Evolutionary conservation across 2,888 invertebrate genomes (phyloP).

Genomic region (Epicampocera succincta): DNA sequence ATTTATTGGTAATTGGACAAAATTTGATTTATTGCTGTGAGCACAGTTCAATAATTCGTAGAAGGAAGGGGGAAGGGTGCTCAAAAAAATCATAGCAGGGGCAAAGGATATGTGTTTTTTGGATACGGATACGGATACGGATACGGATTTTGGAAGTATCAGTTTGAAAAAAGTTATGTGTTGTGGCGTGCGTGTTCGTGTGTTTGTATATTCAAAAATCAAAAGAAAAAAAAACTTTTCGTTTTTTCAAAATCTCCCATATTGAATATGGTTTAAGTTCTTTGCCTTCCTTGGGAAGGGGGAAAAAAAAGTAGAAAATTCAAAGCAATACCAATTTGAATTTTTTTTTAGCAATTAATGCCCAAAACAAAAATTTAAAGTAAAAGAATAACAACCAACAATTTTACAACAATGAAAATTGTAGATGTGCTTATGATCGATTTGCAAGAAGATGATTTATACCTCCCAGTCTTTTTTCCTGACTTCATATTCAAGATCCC

Average conservation of each 20-base stretch:
- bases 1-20: no score
- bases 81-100: no score
- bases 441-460: conserved; percentile 82
- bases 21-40: no score
- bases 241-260: conserved; percentile 21
- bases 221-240: conserved; percentile 47
- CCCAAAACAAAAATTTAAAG: conserved; percentile 37
- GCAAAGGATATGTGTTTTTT: no score
- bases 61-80: no score
- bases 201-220: conserved; percentile 52
- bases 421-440: conserved; percentile 70
- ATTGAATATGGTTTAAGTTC: conserved; percentile 61
- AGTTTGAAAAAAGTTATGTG: no score
- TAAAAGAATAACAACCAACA: conserved; percentile 35
- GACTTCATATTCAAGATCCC: conserved; percentile 99
- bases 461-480: conserved; percentile 99
- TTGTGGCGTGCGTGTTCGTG: background rate
- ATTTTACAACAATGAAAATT: conserved; percentile 49
- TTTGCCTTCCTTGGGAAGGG: conserved; percentile 17
- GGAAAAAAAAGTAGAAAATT: conserved; percentile 24
- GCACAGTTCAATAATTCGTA: no score
- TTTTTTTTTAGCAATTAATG: conserved; percentile 44
- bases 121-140: no score
- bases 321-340: conserved; percentile 44
- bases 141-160: background rate